Conservation (phyloP, 2,797 vertebrate genomes). For the Alectoris magna region DNA sequence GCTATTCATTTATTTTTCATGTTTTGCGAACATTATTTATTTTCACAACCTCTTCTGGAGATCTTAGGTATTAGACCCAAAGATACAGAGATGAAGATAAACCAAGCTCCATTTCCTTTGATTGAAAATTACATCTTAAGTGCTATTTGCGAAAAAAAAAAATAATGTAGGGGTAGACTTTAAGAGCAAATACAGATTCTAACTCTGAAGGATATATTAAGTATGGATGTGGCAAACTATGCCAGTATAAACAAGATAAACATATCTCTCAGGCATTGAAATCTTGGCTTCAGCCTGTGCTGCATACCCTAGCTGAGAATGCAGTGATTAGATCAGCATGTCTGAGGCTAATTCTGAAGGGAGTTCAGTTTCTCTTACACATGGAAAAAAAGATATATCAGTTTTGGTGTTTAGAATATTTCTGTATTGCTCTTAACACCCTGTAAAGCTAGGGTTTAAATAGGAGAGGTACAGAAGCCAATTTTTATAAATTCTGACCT, state of each 20-base stretch:
- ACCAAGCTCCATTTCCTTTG: neutral
- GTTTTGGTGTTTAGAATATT: neutral
- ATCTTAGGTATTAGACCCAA: neutral
- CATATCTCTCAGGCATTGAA: slow-evolving; percentile 10
- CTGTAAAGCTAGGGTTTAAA: neutral
- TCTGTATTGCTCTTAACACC: neutral
- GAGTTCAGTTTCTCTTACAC: neutral
- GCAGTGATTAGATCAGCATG: slow-evolving; percentile 18
- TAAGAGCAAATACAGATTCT: slow-evolving; percentile 4
- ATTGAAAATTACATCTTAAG: neutral
- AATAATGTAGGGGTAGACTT: neutral
- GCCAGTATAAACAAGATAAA: slow-evolving; percentile 44
- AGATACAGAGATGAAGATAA: neutral
- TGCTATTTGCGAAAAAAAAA: neutral
- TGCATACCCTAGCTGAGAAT: slow-evolving; percentile 62
- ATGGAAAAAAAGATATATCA: neutral
- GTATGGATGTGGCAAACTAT: neutral
- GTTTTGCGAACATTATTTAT: neutral
- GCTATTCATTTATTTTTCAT: neutral
- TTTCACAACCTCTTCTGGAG: neutral
- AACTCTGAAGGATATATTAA: slow-evolving; percentile 19
- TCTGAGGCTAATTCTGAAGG: slow-evolving; percentile 19
- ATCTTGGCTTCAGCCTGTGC: slow-evolving; percentile 17
- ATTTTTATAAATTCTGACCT: neutral
- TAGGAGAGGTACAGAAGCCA: neutral